Conservation (phyloP, 1,140 invertebrate genomes). For the Penaeus indicus region DNA sequence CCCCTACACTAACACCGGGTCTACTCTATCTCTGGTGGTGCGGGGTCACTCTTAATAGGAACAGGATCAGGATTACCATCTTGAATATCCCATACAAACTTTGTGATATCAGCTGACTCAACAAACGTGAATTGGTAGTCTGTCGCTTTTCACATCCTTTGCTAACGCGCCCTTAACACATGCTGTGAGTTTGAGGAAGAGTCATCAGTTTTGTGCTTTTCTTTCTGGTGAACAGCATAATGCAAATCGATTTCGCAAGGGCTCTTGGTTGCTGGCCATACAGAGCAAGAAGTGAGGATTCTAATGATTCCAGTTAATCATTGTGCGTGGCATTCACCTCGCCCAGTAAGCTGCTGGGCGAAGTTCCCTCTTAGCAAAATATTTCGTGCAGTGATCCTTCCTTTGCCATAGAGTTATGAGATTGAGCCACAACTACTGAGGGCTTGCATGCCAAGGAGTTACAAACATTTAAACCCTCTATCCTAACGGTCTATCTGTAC, state of each 20-base stretch:
- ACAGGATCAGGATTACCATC: background rate
- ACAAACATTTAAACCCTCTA: background rate
- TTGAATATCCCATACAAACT: too few relatives aligned
- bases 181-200: background rate
- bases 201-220: background rate
- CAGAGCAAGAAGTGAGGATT: background rate
- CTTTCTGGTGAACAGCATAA: background rate
- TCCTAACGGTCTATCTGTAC: conserved; percentile 5
- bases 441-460: too few relatives aligned
- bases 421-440: too few relatives aligned
- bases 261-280: background rate
- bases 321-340: conserved; percentile 2
- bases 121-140: background rate
- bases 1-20: too few relatives aligned
- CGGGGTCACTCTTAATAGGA: too few relatives aligned
- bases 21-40: too few relatives aligned
- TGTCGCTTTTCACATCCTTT: background rate
- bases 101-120: background rate
- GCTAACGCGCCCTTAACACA: background rate
- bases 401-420: background rate
- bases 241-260: background rate
- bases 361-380: conserved; percentile 1
- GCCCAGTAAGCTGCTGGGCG: background rate
- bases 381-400: background rate
- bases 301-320: background rate